These are phyloP conservation scores for Aleiodes leptofemur DNA, from an alignment of 2,888 invertebrate species.

Conservation along the genomic window DNA sequence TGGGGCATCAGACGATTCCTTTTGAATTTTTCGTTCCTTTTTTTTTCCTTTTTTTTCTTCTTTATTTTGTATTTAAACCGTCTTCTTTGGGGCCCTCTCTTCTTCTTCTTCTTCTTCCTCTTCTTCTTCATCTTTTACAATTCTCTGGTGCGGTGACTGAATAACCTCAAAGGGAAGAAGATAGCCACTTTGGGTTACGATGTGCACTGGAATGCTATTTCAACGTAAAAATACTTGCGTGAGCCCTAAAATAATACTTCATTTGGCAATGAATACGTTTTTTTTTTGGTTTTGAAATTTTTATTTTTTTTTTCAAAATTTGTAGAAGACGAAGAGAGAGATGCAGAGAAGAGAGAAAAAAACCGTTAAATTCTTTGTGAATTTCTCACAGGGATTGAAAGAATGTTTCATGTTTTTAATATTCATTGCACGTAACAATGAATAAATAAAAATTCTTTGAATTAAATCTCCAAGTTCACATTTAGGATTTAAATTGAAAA, in stretches of 20 bases:
- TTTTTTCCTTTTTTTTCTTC: background rate
- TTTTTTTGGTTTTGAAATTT: too few species aligned
- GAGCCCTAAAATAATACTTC: constrained; percentile 7
- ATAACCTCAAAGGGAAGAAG: constrained; percentile 25
- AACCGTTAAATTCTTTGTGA: too few species aligned
- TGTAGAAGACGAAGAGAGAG: too few species aligned
- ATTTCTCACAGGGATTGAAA: too few species aligned
- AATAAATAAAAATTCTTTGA: too few species aligned
- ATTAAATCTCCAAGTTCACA: too few species aligned
- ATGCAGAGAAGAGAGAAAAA: too few species aligned
- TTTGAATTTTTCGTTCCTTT: constrained; percentile 5
- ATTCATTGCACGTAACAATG: too few species aligned
- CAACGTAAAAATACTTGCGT: constrained; percentile 9
- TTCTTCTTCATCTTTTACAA: constrained; percentile 36
- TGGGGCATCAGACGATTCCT: constrained; percentile 31
- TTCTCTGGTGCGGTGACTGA: constrained; percentile 15
- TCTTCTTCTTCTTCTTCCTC: constrained; percentile 40
- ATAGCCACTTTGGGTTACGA: constrained; percentile 33
- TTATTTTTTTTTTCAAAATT: too few species aligned
- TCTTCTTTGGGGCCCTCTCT: constrained; percentile 1
- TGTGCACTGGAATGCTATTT: constrained; percentile 41
- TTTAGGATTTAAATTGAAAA: too few species aligned
- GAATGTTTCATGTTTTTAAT: too few species aligned
- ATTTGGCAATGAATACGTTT: background rate
- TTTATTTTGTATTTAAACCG: constrained; percentile 22